These are phyloP conservation scores for Poeciliopsis paucimaculata DNA, from an alignment of 2,797 vertebrate species.

Conservation along the genomic window DNA sequence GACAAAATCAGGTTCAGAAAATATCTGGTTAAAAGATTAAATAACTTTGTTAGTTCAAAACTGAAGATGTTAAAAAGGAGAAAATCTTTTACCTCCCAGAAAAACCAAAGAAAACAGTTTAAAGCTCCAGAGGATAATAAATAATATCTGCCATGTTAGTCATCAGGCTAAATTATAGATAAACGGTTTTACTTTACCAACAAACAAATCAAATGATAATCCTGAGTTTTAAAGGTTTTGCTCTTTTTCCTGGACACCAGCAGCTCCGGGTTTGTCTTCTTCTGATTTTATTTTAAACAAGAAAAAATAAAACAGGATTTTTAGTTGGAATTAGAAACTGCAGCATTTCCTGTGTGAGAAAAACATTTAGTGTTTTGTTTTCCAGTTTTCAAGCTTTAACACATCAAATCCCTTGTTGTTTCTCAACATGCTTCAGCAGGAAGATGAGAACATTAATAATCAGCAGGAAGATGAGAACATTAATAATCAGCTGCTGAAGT, in stretches of 20 bases:
- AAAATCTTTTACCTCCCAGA: neutral
- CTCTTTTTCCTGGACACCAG: neutral
- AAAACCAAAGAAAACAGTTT: neutral
- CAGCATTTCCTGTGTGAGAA: neutral
- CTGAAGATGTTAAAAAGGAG: neutral
- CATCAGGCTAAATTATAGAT: rapidly evolving
- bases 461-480: neutral
- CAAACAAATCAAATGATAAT: neutral
- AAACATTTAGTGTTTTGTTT: neutral
- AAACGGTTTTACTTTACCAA: neutral
- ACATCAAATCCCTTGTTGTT: neutral
- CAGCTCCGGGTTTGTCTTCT: neutral
- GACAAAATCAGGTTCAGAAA: neutral
- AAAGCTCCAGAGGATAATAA: neutral
- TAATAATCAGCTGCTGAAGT: neutral
- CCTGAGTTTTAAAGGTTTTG: neutral
- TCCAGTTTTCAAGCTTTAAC: neutral
- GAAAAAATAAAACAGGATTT: neutral
- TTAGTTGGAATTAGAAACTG: neutral
- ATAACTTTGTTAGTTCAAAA: neutral
- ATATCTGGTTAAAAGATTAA: neutral
- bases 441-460: too few relatives aligned
- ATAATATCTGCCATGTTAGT: neutral
- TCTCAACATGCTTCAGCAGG: neutral
- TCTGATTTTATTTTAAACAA: neutral